phyloP scores from a whole-genome alignment of 2,888 invertebrate genomes.

The Bibio marci region DNA sequence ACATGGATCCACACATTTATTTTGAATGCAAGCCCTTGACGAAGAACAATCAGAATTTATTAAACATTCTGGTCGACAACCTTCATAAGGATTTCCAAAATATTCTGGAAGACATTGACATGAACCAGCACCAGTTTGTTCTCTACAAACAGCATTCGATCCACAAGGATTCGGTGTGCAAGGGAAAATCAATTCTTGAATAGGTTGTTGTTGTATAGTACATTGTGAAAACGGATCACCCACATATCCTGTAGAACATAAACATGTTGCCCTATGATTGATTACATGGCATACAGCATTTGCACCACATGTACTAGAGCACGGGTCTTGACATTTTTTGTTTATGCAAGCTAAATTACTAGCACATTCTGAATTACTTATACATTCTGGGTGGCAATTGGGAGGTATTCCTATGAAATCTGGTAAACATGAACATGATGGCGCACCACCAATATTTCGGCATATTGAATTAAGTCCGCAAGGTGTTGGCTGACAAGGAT shows the following conservation, averaged over 20 bases:
- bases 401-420: conserved; percentile 54
- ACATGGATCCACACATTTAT: conserved; percentile 66
- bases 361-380: conserved; percentile 53
- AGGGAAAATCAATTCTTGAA: conserved; percentile 16
- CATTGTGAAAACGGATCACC: conserved; percentile 37
- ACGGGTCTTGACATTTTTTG: conserved; percentile 68
- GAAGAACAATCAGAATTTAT: conserved; percentile 61
- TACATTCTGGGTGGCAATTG: conserved; percentile 63
- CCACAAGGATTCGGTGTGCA: conserved; percentile 56
- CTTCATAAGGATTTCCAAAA: conserved; percentile 43
- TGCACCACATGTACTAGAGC: conserved; percentile 54
- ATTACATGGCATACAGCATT: conserved; percentile 62
- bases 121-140: conserved; percentile 49
- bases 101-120: conserved; percentile 55
- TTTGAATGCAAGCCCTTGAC: conserved; percentile 52
- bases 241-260: conserved; percentile 43
- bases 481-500: conserved; percentile 46
- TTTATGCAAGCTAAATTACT: conserved; percentile 49
- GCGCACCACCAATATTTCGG: conserved; percentile 43
- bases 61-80: conserved; percentile 65
- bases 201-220: conserved; percentile 24
- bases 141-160: conserved; percentile 48
- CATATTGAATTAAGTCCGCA: conserved; percentile 48
- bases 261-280: conserved; percentile 58
- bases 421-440: conserved; percentile 39